phyloP scores from a whole-genome alignment of 2,888 invertebrate genomes.

The Drosophila maculinotata region DNA sequence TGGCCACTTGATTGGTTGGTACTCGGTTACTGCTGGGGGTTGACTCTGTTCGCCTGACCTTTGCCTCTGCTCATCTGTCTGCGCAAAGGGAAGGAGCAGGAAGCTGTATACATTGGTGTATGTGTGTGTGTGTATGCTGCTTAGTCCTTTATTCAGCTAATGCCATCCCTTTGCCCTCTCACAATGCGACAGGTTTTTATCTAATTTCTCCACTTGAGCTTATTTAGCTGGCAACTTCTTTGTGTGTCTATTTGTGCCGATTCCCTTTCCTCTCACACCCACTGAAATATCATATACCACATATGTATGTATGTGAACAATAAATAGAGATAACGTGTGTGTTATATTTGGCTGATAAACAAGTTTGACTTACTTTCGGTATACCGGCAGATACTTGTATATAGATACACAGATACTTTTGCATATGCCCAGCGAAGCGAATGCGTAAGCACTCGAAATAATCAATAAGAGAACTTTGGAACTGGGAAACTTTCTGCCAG shows the following conservation, averaged over 20 bases:
- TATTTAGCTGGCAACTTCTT: slow-evolving; percentile 42
- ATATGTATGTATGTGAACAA: slow-evolving; percentile 32
- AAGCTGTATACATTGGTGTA: slow-evolving; percentile 29
- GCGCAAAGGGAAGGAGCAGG: slow-evolving; percentile 16
- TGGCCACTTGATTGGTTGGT: slow-evolving; percentile 79
- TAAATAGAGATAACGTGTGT: slow-evolving; percentile 60
- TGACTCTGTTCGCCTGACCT: slow-evolving; percentile 53
- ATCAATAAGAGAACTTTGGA: slow-evolving; percentile 77
- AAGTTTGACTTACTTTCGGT: slow-evolving; percentile 75
- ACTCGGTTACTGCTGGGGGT: slow-evolving; percentile 62
- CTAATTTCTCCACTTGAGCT: slow-evolving; percentile 78
- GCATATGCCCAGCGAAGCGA: slow-evolving; percentile 52
- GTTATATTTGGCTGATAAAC: slow-evolving; percentile 65
- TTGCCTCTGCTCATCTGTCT: slow-evolving; percentile 23
- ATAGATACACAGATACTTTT: slow-evolving; percentile 36
- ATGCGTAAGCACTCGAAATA: slow-evolving; percentile 77
- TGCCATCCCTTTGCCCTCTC: slow-evolving; percentile 40
- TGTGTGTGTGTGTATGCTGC: slow-evolving; percentile 12
- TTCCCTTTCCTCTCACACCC: neutral
- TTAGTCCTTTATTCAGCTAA: slow-evolving; percentile 66
- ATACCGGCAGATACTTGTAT: slow-evolving; percentile 35
- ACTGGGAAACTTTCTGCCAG: slow-evolving; percentile 41
- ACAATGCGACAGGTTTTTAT: slow-evolving; percentile 73
- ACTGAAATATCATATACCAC: slow-evolving; percentile 6
- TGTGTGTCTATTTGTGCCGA: slow-evolving; percentile 22